Evolutionary conservation across 2,113 vertebrate genomes (phyloP).

Genomic region (Chaenogobius annularis): DNA sequence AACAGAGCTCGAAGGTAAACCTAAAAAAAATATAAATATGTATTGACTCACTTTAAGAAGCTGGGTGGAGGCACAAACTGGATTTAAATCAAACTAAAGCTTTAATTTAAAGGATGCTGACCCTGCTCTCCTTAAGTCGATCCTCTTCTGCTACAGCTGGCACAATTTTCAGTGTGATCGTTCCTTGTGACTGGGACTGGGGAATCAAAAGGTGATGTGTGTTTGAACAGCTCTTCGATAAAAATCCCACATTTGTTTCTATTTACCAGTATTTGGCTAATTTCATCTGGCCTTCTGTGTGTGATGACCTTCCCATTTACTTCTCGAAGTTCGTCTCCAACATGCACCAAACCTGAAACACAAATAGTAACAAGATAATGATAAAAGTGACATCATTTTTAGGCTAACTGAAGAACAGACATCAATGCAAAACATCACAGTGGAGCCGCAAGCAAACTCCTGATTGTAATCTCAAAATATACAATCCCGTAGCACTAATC

Average conservation of each 20-base stretch:
- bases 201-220: slow-evolving; percentile 13
- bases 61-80: not conserved
- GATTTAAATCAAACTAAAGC: not conserved
- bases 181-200: slow-evolving; percentile 93
- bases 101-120: slow-evolving; percentile 43
- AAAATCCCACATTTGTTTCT: not conserved
- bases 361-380: slow-evolving; percentile 18
- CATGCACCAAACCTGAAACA: slow-evolving; percentile 88
- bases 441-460: slow-evolving; percentile 42
- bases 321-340: slow-evolving; percentile 93
- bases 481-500: slow-evolving; percentile 70
- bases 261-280: slow-evolving; percentile 93
- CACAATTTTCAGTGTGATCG: slow-evolving; percentile 94
- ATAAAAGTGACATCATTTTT: not conserved
- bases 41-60: not conserved
- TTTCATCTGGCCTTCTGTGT: slow-evolving; percentile 92
- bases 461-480: slow-evolving; percentile 64
- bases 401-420: not conserved
- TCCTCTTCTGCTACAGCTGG: slow-evolving; percentile 91
- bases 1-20: slow-evolving; percentile 91
- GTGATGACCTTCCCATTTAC: slow-evolving; percentile 90
- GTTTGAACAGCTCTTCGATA: not conserved
- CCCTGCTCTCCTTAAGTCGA: slow-evolving; percentile 88
- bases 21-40: slow-evolving; percentile 59
- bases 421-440: slow-evolving; percentile 42